A percentile compares a stretch with the other conserved stretches of the same genome.
These are phyloP conservation scores for Candoia aspera DNA, from an alignment of 2,113 vertebrate genomes.

Conservation along the genomic window DNA sequence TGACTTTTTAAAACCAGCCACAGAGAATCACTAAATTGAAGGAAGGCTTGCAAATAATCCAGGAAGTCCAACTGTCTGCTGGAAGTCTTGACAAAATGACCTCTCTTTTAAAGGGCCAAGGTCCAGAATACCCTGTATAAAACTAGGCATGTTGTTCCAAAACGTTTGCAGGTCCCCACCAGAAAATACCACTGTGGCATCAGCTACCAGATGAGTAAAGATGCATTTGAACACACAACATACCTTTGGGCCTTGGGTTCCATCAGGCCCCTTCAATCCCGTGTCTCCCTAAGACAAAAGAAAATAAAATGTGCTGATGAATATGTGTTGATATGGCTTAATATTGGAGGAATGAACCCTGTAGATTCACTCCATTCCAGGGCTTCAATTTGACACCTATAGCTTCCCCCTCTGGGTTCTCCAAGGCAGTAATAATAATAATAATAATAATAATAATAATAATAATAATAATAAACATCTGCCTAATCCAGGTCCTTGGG, in stretches of 20 bases:
- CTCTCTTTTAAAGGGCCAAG: background rate
- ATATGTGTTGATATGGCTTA: background rate
- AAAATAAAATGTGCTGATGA: background rate
- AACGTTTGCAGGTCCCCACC: background rate
- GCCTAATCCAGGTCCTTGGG: no score
- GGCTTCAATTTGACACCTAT: background rate
- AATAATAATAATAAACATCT: no score
- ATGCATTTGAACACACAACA: constrained; percentile 12
- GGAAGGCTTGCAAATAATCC: no score
- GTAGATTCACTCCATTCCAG: background rate
- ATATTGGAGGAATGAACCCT: background rate
- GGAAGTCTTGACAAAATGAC: background rate
- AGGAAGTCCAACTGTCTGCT: background rate
- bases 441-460: no score
- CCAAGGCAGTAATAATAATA: no score
- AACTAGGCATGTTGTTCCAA: background rate
- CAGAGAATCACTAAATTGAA: no score
- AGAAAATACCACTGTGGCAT: background rate
- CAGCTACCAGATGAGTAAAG: background rate
- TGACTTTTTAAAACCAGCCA: no score
- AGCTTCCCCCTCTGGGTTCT: background rate
- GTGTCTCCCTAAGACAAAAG: constrained; percentile 79
- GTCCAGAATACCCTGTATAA: background rate
- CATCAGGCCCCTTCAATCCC: constrained; percentile 81
- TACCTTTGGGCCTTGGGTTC: constrained; percentile 81